A percentile compares a stretch with the other conserved stretches of the same genome.
These are phyloP conservation scores for Thymelicus acteon DNA, from an alignment of 2,888 invertebrate species.

Conservation along the genomic window DNA sequence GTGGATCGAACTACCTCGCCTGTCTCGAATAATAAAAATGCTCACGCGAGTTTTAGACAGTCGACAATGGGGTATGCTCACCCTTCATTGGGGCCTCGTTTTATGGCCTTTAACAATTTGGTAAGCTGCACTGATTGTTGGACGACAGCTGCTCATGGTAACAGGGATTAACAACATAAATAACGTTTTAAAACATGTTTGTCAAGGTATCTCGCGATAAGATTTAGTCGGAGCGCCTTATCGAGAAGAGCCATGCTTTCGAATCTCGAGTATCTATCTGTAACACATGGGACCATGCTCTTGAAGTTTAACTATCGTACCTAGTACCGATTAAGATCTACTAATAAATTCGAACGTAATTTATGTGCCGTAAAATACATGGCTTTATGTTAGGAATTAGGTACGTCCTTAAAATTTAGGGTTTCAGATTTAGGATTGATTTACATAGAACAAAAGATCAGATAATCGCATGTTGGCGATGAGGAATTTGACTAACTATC, in stretches of 20 bases:
- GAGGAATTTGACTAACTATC: too few species aligned
- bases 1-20: slow-evolving; percentile 53
- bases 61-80: slow-evolving; percentile 76
- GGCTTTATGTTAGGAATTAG: too few species aligned
- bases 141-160: slow-evolving; percentile 74
- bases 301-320: neutral
- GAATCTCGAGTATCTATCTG: slow-evolving; percentile 7
- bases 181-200: slow-evolving; percentile 59
- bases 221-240: slow-evolving; percentile 47
- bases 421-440: too few species aligned
- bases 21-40: slow-evolving; percentile 73
- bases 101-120: slow-evolving; percentile 84
- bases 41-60: slow-evolving; percentile 72
- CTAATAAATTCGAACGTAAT: neutral
- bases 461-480: too few species aligned
- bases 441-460: too few species aligned
- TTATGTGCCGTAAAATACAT: neutral
- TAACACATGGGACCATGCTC: slow-evolving; percentile 11
- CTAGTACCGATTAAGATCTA: neutral
- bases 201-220: slow-evolving; percentile 58
- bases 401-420: too few species aligned
- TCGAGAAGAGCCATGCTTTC: slow-evolving; percentile 32
- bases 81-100: slow-evolving; percentile 79
- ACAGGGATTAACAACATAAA: slow-evolving; percentile 70
- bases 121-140: slow-evolving; percentile 82